These are phyloP conservation scores for Dreissena rostriformis DNA, from an alignment of 1,140 invertebrate genomes.

Conservation along the genomic window DNA sequence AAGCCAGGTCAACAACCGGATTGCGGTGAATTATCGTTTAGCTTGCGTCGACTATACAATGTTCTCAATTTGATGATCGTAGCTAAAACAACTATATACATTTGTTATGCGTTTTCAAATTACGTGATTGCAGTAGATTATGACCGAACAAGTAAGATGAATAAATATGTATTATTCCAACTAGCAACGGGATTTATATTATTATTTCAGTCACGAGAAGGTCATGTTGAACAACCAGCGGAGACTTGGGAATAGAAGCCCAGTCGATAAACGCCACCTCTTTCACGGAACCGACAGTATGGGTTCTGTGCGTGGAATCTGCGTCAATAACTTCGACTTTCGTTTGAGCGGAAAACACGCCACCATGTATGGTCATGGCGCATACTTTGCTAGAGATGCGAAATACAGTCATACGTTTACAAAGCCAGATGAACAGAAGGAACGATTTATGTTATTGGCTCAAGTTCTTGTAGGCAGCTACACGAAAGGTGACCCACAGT, in stretches of 20 bases:
- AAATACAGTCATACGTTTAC: slow-evolving; percentile 68
- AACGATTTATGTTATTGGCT: slow-evolving; percentile 69
- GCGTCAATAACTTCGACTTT: slow-evolving; percentile 71
- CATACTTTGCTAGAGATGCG: slow-evolving; percentile 74
- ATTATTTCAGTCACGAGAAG: slow-evolving; percentile 27
- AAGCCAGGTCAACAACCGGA: too few species aligned
- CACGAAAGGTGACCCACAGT: slow-evolving; percentile 58
- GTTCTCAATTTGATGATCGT: too few species aligned
- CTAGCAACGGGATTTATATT: too few species aligned
- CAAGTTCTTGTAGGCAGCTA: slow-evolving; percentile 72
- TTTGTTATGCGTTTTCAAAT: too few species aligned
- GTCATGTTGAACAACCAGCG: slow-evolving; percentile 60
- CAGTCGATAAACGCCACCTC: slow-evolving; percentile 56
- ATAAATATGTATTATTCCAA: too few species aligned
- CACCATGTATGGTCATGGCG: slow-evolving; percentile 73
- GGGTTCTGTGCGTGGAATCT: slow-evolving; percentile 62
- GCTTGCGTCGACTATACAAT: too few species aligned
- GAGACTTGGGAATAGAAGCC: slow-evolving; percentile 15
- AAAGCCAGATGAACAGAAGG: slow-evolving; percentile 4
- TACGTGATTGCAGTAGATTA: too few species aligned
- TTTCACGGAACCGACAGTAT: slow-evolving; percentile 69
- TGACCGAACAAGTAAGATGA: too few species aligned
- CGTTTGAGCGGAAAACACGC: slow-evolving; percentile 66
- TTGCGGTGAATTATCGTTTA: too few species aligned
- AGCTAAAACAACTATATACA: too few species aligned